phyloP scores from a whole-genome alignment of 2,888 invertebrate species.

The Chrysolina oricalcia region DNA sequence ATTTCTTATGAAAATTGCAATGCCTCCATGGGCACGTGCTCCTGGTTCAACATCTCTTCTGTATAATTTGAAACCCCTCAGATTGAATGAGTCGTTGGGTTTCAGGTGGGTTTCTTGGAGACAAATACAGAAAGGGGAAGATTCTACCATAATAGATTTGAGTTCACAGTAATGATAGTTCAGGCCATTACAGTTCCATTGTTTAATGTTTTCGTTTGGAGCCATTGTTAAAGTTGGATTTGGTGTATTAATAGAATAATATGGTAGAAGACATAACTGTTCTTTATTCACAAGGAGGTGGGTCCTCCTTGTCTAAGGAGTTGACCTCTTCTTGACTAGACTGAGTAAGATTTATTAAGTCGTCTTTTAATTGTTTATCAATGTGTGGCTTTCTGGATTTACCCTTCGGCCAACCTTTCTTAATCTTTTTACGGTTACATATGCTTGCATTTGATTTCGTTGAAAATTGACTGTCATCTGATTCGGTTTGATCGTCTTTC shows the following conservation, averaged over 20 bases:
- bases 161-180: too few relatives aligned
- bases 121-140: slow-evolving; percentile 24
- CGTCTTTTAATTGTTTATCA: neutral
- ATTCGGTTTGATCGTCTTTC: neutral
- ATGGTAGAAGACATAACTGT: neutral
- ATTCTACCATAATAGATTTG: slow-evolving; percentile 23
- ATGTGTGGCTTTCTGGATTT: slow-evolving; percentile 24
- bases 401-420: too few relatives aligned
- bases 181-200: slow-evolving; percentile 39
- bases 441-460: neutral
- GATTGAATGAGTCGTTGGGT: slow-evolving; percentile 25
- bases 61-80: slow-evolving; percentile 25
- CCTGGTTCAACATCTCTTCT: slow-evolving; percentile 12
- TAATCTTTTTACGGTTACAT: slow-evolving; percentile 8
- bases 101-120: too few relatives aligned
- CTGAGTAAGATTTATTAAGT: neutral
- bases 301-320: slow-evolving; percentile 3
- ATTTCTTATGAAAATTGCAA: slow-evolving; percentile 22
- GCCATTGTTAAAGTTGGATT: neutral
- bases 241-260: neutral
- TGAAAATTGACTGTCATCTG: slow-evolving; percentile 8
- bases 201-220: slow-evolving; percentile 28
- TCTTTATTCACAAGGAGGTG: neutral
- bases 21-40: slow-evolving; percentile 17
- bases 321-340: neutral